Conservation (phyloP, 2,888 invertebrate species). For the Drosophila eohydei region DNA sequence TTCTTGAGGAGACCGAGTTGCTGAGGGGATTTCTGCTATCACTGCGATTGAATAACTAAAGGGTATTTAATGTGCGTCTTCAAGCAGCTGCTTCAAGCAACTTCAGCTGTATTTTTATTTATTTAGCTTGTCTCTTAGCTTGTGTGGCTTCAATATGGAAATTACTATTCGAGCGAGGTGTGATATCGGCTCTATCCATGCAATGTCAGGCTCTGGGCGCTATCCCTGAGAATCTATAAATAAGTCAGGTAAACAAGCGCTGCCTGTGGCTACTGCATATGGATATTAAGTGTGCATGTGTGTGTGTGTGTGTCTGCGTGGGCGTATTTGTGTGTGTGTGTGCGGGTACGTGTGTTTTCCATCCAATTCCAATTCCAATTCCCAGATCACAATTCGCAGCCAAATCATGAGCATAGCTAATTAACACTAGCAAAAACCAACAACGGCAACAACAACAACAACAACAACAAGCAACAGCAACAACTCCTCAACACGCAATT, state of each 20-base stretch:
- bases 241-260: constrained; percentile 59
- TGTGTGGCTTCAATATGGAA: constrained; percentile 39
- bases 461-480: constrained; percentile 5
- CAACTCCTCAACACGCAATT: constrained; percentile 26
- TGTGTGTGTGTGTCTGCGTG: background rate
- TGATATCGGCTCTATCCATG: constrained; percentile 9
- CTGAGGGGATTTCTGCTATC: background rate
- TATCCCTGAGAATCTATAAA: constrained; percentile 70
- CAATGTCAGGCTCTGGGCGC: constrained; percentile 20
- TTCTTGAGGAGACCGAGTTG: no score
- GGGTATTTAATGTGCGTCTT: background rate
- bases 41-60: background rate
- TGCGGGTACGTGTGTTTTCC: background rate
- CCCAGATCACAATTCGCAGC: constrained; percentile 28
- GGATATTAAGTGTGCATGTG: constrained; percentile 12
- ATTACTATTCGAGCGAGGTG: constrained; percentile 25
- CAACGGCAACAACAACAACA: background rate
- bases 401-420: constrained; percentile 40
- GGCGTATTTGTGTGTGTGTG: background rate
- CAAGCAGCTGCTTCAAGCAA: background rate
- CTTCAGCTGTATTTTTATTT: constrained; percentile 3
- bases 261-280: constrained; percentile 15
- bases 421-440: constrained; percentile 36
- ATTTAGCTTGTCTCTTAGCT: constrained; percentile 4
- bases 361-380: constrained; percentile 27